Base-by-base conservation (phyloP, 2,888 invertebrate genomes). In the Cephus rjabovi region DNA sequence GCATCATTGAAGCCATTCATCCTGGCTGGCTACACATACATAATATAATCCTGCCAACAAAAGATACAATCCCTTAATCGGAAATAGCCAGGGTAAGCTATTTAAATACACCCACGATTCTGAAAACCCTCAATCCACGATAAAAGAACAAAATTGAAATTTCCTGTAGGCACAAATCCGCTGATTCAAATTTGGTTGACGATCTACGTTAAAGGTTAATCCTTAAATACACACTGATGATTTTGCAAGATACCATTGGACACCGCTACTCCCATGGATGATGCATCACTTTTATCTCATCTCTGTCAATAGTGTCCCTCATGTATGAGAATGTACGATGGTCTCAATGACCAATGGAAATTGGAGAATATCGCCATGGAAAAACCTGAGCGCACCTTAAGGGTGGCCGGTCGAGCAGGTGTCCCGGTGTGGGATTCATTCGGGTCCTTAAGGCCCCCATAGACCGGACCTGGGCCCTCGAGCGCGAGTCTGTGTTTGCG, bases 331-430 rank as follows among this genome's bases (percentile, higher is more conserved):
- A 56, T 56, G 3, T 23, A 56, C 2, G 9, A 23, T 23, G 56
- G 56, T 56, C 23, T 56, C 56, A 23, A 56, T 56, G 56, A 2
- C 23, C 23, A 15, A 56, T 56, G 56, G 56, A 56, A 56, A 56
- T 56, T 23, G 23, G 23, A 56, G 56, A 56, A 23, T 56, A 56
- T 23, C 56, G 9, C 23, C 56, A 56, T 56, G 31, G 31, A 33
- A 77, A 79, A 77, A 71, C 69, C 76, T 79, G 75, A 80, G 79
- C 75, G 80, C 76, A 79, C 80, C 76, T 79, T 35, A 77, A 79
- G 79, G 77, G 79, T 79, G 75, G 31, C 76, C 73, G n/a, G 31
- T 75, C 23, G 35, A 31, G 80, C 81, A 79, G 81, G 81, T 81
- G 81, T 81, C 34, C 79, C 78, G 75, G 77, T 73, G 77, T 80